Base-by-base conservation (phyloP, 2,888 invertebrate species). In the Julus scanicus region DNA sequence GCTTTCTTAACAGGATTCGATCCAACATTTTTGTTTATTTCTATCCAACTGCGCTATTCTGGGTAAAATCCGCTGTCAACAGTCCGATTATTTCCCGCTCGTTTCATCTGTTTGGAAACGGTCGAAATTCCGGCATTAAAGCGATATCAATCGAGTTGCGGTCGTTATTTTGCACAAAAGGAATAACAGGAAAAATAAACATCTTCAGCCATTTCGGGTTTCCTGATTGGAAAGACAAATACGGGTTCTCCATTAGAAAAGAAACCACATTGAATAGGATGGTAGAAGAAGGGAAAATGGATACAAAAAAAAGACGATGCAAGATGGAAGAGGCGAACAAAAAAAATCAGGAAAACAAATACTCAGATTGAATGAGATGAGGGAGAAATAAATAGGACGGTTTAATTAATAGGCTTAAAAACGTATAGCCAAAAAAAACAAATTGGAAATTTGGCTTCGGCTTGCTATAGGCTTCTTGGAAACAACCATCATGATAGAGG, bases 51-150 rank as follows among this genome's bases (percentile, higher is more conserved):
- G 53, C 15, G 53, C 9, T 29, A 71, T 29, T 71, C 1, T 29
- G 29, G 9, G 29, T 29, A 71, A 29, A 71, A 11, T 29, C 1
- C 29, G 8, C 29, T 71, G 71, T 71, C 71, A 20, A 20, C 29
- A 71, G 71, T 71, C 0, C 71, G 29, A 71, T 71, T 71, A 71
- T 29, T 29, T 71, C 71, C 71, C 29, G 71, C 29, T 71, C 29
- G 71, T 71, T 71, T 71, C 29, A 71, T 71, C 71, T 71, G 71
- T 71, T 71, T 71, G 71, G 71, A 71, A 71, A 71, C 71, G 71
- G 20, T 11, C 71, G 29, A 71, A 29, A 71, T 29, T 71, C 20
- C 71, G 71, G 29, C 29, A 71, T 71, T 53, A 53, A 53, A 53
- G 53, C 53, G 53, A 53, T 53, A 53, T 53, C 29, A 71, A 29